phyloP scores from a whole-genome alignment of 2,113 vertebrate species.

The Syngnathus typhle region DNA sequence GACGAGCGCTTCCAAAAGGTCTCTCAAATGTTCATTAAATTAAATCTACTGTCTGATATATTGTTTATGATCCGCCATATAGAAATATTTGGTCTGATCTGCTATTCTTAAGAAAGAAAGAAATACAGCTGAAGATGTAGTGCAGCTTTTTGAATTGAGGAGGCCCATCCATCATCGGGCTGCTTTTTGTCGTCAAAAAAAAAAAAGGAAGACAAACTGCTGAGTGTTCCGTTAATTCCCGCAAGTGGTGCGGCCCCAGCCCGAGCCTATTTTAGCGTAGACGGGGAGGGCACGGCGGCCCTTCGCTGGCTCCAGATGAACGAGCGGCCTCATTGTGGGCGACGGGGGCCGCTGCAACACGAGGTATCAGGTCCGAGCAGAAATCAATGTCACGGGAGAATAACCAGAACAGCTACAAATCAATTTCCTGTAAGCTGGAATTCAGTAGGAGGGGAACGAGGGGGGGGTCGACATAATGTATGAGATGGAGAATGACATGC shows the following conservation, averaged over 20 bases:
- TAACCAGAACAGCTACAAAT: conserved; percentile 76
- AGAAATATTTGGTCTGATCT: conserved; percentile 64
- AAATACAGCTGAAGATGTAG: conserved; percentile 10
- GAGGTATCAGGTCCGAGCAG: conserved; percentile 73
- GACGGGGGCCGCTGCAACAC: conserved; percentile 72
- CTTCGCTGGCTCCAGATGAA: conserved; percentile 61
- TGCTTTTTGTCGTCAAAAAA: conserved; percentile 4
- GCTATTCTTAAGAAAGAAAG: no score
- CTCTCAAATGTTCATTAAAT: not conserved
- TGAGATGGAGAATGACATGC: not conserved
- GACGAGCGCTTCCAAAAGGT: not conserved
- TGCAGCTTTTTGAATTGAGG: conserved; percentile 24
- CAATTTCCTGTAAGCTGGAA: conserved; percentile 80
- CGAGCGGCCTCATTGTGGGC: conserved; percentile 71
- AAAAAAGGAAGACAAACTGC: conserved; percentile 65
- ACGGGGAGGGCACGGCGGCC: conserved; percentile 39
- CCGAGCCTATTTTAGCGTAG: conserved; percentile 68
- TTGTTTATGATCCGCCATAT: not conserved
- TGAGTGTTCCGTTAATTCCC: conserved; percentile 75
- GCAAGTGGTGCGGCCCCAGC: conserved; percentile 60
- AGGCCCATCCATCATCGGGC: conserved; percentile 36
- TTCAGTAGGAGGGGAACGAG: conserved; percentile 56
- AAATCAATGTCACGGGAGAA: conserved; percentile 76
- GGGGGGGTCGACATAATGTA: not conserved
- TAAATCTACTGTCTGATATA: no score